These are phyloP conservation scores for Carposina sasakii DNA, from an alignment of 1,140 invertebrate genomes.

Conservation along the genomic window DNA sequence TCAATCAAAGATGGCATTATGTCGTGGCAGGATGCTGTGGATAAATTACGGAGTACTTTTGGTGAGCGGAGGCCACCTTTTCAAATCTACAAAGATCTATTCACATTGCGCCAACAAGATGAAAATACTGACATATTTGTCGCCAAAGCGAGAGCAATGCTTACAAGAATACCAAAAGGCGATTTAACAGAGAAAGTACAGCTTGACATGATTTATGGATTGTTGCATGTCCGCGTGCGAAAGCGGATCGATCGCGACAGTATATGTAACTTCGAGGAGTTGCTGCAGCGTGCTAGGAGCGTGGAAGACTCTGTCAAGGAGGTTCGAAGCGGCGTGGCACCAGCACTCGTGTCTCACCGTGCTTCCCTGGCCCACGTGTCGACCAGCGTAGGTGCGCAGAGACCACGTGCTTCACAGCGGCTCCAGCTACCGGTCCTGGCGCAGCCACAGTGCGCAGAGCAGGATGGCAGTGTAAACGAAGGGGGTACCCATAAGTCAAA, in stretches of 20 bases:
- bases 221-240: slow-evolving; percentile 1
- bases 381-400: no score
- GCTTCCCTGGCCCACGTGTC: background rate
- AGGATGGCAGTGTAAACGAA: no score
- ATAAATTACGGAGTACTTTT: background rate
- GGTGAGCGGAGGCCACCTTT: background rate
- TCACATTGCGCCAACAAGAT: background rate
- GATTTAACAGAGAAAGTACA: slow-evolving; percentile 4
- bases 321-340: no score
- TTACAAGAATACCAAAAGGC: background rate
- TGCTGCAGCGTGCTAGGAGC: no score
- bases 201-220: slow-evolving; percentile 5
- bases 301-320: no score
- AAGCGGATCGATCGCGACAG: background rate
- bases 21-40: background rate
- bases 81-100: background rate
- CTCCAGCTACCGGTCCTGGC: no score
- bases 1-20: background rate
- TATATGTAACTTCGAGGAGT: background rate
- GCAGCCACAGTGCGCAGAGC: no score
- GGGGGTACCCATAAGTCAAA: no score
- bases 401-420: no score
- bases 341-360: no score
- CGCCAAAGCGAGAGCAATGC: background rate
- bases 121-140: slow-evolving; percentile 9